Conservation (phyloP, 2,113 vertebrate genomes). For the Meriones unguiculatus region DNA sequence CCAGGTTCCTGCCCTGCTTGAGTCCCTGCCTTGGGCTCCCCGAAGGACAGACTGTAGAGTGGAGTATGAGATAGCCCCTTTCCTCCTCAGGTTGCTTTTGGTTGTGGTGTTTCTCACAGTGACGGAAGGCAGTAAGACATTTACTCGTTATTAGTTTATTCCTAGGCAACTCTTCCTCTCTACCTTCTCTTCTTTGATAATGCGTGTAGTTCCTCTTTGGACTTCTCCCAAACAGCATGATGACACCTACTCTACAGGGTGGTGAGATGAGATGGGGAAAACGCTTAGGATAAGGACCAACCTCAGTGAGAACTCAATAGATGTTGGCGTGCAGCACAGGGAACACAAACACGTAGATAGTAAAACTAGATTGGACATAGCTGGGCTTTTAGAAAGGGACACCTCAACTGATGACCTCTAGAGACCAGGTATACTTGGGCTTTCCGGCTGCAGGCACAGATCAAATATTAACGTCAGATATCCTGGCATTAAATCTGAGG, state of each 20-base stretch:
- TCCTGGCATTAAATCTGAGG: neutral
- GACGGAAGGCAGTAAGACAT: neutral
- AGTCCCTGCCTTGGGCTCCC: neutral
- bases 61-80: neutral
- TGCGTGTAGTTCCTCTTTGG: neutral
- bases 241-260: neutral
- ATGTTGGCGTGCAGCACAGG: neutral
- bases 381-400: neutral
- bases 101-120: neutral
- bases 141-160: neutral
- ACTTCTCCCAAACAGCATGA: neutral
- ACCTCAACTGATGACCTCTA: neutral
- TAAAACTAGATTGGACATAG: neutral
- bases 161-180: neutral
- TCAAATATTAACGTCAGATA: neutral
- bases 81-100: neutral
- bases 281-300: neutral
- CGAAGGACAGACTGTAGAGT: neutral
- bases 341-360: neutral
- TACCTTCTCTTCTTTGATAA: conserved; percentile 25
- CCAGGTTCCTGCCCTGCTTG: neutral
- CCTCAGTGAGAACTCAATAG: neutral
- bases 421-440: neutral
- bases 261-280: neutral
- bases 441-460: neutral